Conservation (phyloP, 2,113 vertebrate genomes). For the rat (Rattus norvegicus) region DNA sequence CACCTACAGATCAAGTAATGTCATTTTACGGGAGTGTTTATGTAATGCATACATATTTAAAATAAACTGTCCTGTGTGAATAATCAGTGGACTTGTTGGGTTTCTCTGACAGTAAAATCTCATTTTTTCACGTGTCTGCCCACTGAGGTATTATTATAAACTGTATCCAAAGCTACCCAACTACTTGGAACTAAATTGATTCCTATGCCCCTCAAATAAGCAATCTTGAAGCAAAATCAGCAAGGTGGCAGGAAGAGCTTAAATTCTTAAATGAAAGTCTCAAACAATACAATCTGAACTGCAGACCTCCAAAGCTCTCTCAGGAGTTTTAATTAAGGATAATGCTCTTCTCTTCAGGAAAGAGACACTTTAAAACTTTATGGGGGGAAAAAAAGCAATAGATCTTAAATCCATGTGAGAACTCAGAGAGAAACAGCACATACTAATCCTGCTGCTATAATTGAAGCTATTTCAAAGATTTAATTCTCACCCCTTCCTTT, state of each 20-base stretch:
- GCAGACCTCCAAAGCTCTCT: conserved; percentile 66
- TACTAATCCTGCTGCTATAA: conserved; percentile 70
- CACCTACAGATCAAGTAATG: neutral
- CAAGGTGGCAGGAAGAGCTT: conserved; percentile 64
- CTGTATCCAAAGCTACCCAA: conserved; percentile 42
- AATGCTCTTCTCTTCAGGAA: conserved; percentile 69
- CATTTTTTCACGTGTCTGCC: neutral
- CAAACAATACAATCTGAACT: conserved; percentile 61
- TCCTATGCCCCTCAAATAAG: conserved; percentile 37
- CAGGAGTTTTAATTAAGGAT: conserved; percentile 79
- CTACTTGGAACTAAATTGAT: conserved; percentile 57
- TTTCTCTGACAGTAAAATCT: conserved; percentile 34
- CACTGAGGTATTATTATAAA: conserved; percentile 34
- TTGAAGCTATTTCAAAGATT: conserved; percentile 79
- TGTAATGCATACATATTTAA: neutral
- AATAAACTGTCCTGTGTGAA: neutral
- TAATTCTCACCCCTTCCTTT: conserved; percentile 65
- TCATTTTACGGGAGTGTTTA: neutral
- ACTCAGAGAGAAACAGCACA: conserved; percentile 65
- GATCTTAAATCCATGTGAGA: conserved; percentile 75
- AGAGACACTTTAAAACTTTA: conserved; percentile 70
- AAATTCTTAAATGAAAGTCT: conserved; percentile 61
- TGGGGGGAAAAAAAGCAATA: conserved; percentile 12
- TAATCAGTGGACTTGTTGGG: conserved; percentile 7
- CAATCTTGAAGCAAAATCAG: conserved; percentile 72